Evolutionary conservation across 2,113 vertebrate genomes (phyloP), one percentile per base, ranked within the genome.

Genomic region (Spea bombifrons): DNA sequence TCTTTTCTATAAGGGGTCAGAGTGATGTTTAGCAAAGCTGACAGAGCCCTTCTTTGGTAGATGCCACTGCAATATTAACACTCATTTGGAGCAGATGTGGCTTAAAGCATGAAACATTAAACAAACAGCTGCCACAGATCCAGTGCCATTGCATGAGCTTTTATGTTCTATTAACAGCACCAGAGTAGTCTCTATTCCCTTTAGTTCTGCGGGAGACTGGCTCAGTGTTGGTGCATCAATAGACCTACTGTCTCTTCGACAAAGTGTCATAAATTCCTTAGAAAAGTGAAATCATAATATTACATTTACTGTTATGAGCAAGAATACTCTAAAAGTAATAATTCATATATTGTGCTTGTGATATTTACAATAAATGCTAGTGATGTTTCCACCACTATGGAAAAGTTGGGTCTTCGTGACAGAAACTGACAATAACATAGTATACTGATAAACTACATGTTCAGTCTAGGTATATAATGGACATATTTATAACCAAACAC

Each of bases 21-120:
- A 85, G 88, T 97, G 96, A 99, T 52, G 89, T 88, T 98, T 89
- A 98, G 93, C 87, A 91, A 84, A 94, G 92, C 94, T 94, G 96
- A 98, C 97, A 96, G 90, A 92, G 89, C 93, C 90, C 87, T 90
- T 93, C 90, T 92, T 90, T 89, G 89, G 93, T 92, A 92, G 89
- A 92, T 89, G 90, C 92, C 95, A 90, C 94, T 94, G 94, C 93
- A 96, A 96, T 94, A 97, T 97, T 94, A 96, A 95, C 95, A 94
- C 90, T 96, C 94, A 94, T 96, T 95, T 94, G 93, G 92, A 96
- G 93, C 96, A 97, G 96, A 96, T 98, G 96, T 95, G 94, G 89
- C 94, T 94, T 89, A 93, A 94, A 94, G 93, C 95, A 97, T 96
- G 92, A 97, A 98, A 98, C 94, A 97, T 96, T 98, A 95, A 98